These are phyloP conservation scores for Thalassarche chlororhynchos DNA, from an alignment of 2,113 vertebrate species.

Conservation along the genomic window DNA sequence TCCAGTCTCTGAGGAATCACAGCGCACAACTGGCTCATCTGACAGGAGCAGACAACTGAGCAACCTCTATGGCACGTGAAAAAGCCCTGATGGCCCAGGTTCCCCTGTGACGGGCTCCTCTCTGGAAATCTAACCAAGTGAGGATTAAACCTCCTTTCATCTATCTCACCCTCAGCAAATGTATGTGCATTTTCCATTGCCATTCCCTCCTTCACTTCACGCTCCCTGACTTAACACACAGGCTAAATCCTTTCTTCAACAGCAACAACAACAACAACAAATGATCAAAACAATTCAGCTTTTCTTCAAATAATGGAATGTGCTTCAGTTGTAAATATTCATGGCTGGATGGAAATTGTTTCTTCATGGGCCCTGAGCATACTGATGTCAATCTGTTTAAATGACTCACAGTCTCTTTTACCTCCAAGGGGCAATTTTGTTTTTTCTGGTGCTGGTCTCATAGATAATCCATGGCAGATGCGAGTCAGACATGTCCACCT, in stretches of 20 bases:
- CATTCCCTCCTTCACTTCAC: neutral
- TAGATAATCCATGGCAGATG: neutral
- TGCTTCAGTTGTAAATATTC: conserved; percentile 7
- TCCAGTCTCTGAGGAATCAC: neutral
- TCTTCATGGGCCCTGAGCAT: neutral
- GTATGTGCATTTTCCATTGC: neutral
- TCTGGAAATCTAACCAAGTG: neutral
- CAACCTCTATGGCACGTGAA: neutral
- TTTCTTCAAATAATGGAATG: neutral
- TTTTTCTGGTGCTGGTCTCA: neutral
- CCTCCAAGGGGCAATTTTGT: neutral
- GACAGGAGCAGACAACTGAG: neutral
- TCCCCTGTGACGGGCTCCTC: neutral
- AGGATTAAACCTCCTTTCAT: neutral
- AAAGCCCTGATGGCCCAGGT: neutral
- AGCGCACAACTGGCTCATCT: neutral
- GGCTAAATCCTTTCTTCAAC: neutral
- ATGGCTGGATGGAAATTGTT: neutral
- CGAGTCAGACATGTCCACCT: neutral
- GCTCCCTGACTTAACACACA: neutral
- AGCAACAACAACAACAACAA: neutral
- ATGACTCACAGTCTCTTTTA: neutral
- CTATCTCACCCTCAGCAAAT: neutral
- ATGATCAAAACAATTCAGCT: neutral
- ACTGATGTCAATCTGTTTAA: neutral